phyloP scores from a whole-genome alignment of 1,140 invertebrate genomes.

The Drosophila mauritiana region DNA sequence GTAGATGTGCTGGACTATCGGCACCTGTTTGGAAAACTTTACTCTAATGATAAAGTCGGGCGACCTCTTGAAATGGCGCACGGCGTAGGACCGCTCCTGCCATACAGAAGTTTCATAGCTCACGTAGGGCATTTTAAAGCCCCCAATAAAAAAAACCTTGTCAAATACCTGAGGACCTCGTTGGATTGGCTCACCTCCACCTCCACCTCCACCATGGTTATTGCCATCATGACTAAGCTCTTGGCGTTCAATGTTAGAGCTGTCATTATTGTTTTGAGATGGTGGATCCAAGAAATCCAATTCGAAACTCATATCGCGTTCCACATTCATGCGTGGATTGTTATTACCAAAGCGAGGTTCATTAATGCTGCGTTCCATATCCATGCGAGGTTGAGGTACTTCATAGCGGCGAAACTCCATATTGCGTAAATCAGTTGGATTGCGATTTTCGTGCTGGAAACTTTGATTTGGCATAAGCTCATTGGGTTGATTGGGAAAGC shows the following conservation, averaged over 20 bases:
- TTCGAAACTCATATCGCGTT: background rate
- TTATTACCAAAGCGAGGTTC: background rate
- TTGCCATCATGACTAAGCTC: background rate
- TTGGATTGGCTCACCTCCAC: background rate
- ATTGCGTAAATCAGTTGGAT: too few species aligned
- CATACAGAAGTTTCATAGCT: too few species aligned
- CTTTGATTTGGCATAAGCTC: too few species aligned
- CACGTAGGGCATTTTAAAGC: constrained; percentile 16
- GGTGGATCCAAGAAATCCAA: background rate
- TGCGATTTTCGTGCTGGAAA: too few species aligned
- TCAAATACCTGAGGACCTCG: background rate
- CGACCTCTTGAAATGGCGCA: constrained; percentile 12
- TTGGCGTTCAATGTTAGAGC: background rate
- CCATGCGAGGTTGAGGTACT: too few species aligned
- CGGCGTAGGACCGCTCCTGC: background rate
- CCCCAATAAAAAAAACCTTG: constrained; percentile 22
- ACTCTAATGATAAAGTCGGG: constrained; percentile 6
- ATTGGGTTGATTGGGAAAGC: background rate
- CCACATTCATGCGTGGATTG: background rate
- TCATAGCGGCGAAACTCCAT: too few species aligned
- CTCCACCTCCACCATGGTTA: background rate
- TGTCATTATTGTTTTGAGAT: background rate
- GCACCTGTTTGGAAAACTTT: background rate
- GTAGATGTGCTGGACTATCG: background rate
- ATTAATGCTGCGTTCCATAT: background rate